Evolutionary conservation across 2,888 invertebrate species (phyloP), one percentile per base, ranked within the genome.

Genomic region (Coenonympha arcania): DNA sequence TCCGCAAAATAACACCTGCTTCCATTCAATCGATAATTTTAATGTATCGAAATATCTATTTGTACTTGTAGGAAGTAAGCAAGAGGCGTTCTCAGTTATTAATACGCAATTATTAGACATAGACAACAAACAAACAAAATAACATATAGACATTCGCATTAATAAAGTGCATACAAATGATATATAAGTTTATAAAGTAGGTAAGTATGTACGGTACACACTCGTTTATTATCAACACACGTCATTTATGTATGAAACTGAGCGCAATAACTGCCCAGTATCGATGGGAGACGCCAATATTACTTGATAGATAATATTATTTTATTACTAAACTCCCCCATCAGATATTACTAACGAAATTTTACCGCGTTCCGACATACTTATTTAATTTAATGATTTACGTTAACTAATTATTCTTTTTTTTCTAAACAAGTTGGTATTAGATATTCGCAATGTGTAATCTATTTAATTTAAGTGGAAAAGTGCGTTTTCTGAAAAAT

Each of bases 191-290:
- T 31, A 48, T 44, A 50, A 53, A 47, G 18, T 48, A 53, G 47
- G 18, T 48, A 50, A 53, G 52, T 50, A 55, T 44, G 50, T 43
- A 52, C 52, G 52, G 50, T 55, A 53, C 40, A 43, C 41, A 48
- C 49, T 41, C 40, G 50, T 56, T 46, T 55, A 53, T 71, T 72
- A 72, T 76, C 72, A n/a, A 65, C 49, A 46, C 37, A 50, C 62
- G 68, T 66, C 66, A 69, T 56, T 55, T 52, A 59, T 34, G 15
- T 44, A 44, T 48, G 43, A 59, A 60, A 63, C 59, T 6, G 33
- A 45, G 41, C 39, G 45, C 41, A 50, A 47, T 49, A 40, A 45
- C 44, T 48, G 26, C 18, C 37, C 37, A 30, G 39, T 49, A 59
- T 64, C 64, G 62, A 54, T 50, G 50, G 47, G 46, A 47, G 46